Conservation (phyloP, 2,888 invertebrate species). For the Erynnis tages region DNA sequence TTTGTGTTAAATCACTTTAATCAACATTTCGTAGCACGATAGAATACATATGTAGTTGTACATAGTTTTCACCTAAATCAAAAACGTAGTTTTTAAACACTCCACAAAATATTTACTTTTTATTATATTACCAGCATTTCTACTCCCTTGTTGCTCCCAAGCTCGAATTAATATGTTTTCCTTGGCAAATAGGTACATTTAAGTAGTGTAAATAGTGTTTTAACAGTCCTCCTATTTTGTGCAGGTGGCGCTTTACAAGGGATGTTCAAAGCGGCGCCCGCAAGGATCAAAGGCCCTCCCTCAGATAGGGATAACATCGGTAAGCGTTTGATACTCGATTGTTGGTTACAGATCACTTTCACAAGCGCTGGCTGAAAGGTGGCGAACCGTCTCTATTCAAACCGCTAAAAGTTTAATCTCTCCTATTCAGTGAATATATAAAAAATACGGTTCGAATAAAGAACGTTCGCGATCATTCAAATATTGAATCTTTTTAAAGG, state of each 20-base stretch:
- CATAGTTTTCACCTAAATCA: no score
- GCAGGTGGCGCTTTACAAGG: slow-evolving; percentile 64
- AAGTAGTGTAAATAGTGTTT: slow-evolving; percentile 41
- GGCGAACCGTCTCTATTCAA: slow-evolving; percentile 43
- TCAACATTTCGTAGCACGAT: no score
- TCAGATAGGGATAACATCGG: slow-evolving; percentile 58
- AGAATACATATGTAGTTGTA: no score
- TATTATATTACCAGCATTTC: no score
- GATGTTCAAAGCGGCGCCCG: slow-evolving; percentile 59
- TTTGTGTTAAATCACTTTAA: no score
- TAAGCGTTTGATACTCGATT: slow-evolving; percentile 69
- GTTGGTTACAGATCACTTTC: slow-evolving; percentile 57
- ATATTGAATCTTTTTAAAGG: slow-evolving; percentile 2
- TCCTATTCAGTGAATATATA: no score
- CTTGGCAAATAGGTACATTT: background rate
- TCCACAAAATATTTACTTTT: no score
- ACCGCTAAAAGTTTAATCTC: slow-evolving; percentile 31
- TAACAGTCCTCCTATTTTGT: slow-evolving; percentile 57
- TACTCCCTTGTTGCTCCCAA: no score
- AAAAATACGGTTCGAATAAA: no score
- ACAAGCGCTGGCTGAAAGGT: slow-evolving; percentile 52
- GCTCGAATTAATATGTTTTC: no score
- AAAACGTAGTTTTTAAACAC: no score
- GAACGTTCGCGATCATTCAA: no score
- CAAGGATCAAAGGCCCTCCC: slow-evolving; percentile 49